Evolutionary conservation across 1,140 invertebrate genomes (phyloP).

Genomic region (fruit fly (Drosophila melanogaster)): DNA sequence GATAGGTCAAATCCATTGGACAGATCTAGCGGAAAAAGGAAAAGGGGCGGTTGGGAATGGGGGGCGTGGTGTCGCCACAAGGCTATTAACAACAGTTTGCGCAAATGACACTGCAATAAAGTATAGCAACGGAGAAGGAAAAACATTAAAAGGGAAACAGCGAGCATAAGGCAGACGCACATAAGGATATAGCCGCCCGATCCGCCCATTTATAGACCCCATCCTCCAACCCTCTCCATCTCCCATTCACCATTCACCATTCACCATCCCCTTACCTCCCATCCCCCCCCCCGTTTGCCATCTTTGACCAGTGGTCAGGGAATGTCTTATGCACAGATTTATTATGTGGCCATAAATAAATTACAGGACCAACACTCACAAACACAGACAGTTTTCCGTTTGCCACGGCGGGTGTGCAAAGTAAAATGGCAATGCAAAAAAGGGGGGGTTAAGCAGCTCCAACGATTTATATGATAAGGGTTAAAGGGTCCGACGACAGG

Average conservation of each 20-base stretch:
- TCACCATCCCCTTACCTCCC: no score
- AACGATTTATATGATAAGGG: constrained; percentile 73
- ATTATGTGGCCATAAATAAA: constrained; percentile 83
- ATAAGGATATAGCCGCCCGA: constrained; percentile 18
- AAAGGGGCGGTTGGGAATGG: constrained; percentile 1
- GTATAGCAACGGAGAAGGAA: constrained; percentile 38
- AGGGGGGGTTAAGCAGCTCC: constrained; percentile 4
- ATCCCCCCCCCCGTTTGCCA: not conserved
- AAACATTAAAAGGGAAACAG: constrained; percentile 68
- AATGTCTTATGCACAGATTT: constrained; percentile 81
- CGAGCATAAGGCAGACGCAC: constrained; percentile 25
- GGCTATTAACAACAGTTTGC: constrained; percentile 81
- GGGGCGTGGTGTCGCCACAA: constrained; percentile 52
- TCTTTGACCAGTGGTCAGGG: constrained; percentile 34
- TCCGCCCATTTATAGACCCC: not conserved
- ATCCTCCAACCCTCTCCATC: not conserved
- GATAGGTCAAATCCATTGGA: constrained; percentile 14
- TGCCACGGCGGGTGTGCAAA: constrained; percentile 1
- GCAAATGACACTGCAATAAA: constrained; percentile 79
- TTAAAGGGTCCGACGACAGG: constrained; percentile 70
- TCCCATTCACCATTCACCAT: no score
- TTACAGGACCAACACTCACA: constrained; percentile 67
- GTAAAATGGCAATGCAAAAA: constrained; percentile 21
- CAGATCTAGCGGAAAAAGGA: not conserved
- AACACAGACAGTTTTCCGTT: constrained; percentile 4